Conservation (phyloP, 2,888 invertebrate species). For the Trachelus tabidus region DNA sequence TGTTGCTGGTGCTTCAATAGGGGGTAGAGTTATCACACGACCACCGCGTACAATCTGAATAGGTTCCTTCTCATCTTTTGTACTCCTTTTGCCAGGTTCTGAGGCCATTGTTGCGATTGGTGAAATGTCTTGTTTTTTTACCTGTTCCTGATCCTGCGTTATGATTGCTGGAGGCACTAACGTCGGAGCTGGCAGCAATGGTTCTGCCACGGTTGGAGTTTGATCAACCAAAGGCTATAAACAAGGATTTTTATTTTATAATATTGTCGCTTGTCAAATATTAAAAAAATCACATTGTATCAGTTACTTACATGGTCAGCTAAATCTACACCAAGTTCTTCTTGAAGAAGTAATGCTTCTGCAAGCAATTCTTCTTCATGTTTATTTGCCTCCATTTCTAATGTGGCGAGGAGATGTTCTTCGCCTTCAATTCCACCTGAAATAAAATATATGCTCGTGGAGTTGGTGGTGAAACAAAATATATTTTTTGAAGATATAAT, state of each 20-base stretch:
- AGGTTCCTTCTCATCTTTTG: conserved; percentile 68
- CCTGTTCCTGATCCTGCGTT: background rate
- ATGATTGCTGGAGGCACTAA: conserved; percentile 19
- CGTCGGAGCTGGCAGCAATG: conserved; percentile 37
- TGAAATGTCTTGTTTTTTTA: background rate
- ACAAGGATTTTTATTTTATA: conserved; percentile 4
- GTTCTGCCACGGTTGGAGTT: conserved; percentile 31
- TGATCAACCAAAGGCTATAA: conserved; percentile 46
- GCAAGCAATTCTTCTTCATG: conserved; percentile 61
- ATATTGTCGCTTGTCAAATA: background rate
- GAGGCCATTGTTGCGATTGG: conserved; percentile 13
- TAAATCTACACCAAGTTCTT: conserved; percentile 58
- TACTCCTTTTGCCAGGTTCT: conserved; percentile 57
- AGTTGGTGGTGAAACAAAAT: background rate
- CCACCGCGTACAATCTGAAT: conserved; percentile 83
- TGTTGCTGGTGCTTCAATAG: conserved; percentile 86
- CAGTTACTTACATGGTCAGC: conserved; percentile 44
- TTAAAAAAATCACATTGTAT: background rate
- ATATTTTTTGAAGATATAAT: background rate
- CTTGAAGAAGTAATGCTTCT: conserved; percentile 60
- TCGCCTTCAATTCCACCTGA: conserved; percentile 59
- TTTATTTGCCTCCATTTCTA: conserved; percentile 61
- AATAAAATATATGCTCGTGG: background rate
- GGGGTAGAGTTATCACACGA: conserved; percentile 81
- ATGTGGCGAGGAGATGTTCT: conserved; percentile 59